These are phyloP conservation scores for Margaritifera margaritifera DNA, from an alignment of 2,888 invertebrate genomes.

Conservation along the genomic window DNA sequence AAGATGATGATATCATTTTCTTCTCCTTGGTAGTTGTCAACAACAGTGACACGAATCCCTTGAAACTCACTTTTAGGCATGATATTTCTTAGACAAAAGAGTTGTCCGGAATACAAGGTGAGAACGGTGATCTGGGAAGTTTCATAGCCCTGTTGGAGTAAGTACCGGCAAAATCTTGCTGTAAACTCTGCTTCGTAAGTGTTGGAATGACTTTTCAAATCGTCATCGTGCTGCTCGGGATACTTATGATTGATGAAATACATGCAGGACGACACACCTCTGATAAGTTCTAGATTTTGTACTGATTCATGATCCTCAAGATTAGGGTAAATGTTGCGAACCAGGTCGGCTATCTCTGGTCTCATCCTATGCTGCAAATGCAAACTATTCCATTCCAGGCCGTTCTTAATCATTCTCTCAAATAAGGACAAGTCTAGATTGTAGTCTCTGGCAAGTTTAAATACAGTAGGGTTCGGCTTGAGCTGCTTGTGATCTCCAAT, in stretches of 20 bases:
- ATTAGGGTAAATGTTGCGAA: slow-evolving; percentile 48
- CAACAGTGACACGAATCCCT: slow-evolving; percentile 48
- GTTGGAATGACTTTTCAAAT: slow-evolving; percentile 48
- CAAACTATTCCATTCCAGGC: slow-evolving; percentile 77
- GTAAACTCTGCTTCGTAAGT: slow-evolving; percentile 56
- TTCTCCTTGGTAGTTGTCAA: slow-evolving; percentile 69
- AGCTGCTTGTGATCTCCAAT: slow-evolving; percentile 87
- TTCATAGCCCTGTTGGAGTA: slow-evolving; percentile 59
- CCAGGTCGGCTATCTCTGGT: slow-evolving; percentile 77
- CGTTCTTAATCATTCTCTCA: slow-evolving; percentile 83
- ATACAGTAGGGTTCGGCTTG: slow-evolving; percentile 82
- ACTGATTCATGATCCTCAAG: slow-evolving; percentile 47
- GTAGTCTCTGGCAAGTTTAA: slow-evolving; percentile 79
- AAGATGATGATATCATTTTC: slow-evolving; percentile 71
- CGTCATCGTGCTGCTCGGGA: slow-evolving; percentile 32
- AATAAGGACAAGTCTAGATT: slow-evolving; percentile 86
- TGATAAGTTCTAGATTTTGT: slow-evolving; percentile 32
- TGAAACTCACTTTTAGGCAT: slow-evolving; percentile 45
- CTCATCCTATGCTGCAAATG: slow-evolving; percentile 77
- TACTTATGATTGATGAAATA: slow-evolving; percentile 58
- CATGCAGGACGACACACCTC: slow-evolving; percentile 49
- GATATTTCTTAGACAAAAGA: slow-evolving; percentile 51
- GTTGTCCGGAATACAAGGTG: slow-evolving; percentile 55
- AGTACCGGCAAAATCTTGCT: slow-evolving; percentile 50
- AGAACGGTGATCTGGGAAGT: slow-evolving; percentile 53